Base-by-base conservation (phyloP, 1,140 invertebrate genomes). In the Muscidifurax raptorellus region DNA sequence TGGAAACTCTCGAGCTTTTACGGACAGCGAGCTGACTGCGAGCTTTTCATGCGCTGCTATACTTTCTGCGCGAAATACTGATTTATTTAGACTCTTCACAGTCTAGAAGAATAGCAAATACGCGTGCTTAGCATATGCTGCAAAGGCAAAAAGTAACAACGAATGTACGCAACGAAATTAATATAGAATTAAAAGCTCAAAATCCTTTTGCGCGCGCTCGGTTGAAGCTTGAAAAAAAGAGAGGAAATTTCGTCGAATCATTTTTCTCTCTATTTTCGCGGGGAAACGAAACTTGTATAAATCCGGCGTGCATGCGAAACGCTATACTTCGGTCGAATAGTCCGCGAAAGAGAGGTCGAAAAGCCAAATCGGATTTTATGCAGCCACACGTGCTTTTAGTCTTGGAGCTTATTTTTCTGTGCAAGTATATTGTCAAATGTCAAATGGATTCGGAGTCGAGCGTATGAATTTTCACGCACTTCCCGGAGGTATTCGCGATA, bases 331-430 rank as follows among this genome's bases (percentile, higher is more conserved):
- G 28, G 67, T 7, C 67, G 67, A 69, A 18, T 28, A 27, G 28
- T 30, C 10, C 67, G 2, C 67, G 22, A 76, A 27, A 76, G 40
- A 22, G 74, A 76, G 52, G 74, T 47, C n/a, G n/a, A n/a, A 27
- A 76, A 76, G 74, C 22, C 36, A 76, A 76, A 76, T 76, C 74
- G n/a, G 74, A 76, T 76, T 76, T 76, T 47, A 76, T 47, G 18
- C 7, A n/a, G 32, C n/a, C 25, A 13, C 9, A 32, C 32, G 32
- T 32, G 74, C 74, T 76, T 76, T 76, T 25, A 44, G 74, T 22
- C 40, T 76, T 47, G 10, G 22, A 44, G 5, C 6, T 69, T 59
- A n/a, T 59, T 59, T 47, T 18, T 47, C 22, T 13, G 5, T 44
- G 2, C 4, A 25, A n/a, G n/a, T 28, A 3, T 76, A 28, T n/a